These are phyloP conservation scores for Agriopis marginaria DNA, from an alignment of 2,888 invertebrate genomes.

Conservation along the genomic window DNA sequence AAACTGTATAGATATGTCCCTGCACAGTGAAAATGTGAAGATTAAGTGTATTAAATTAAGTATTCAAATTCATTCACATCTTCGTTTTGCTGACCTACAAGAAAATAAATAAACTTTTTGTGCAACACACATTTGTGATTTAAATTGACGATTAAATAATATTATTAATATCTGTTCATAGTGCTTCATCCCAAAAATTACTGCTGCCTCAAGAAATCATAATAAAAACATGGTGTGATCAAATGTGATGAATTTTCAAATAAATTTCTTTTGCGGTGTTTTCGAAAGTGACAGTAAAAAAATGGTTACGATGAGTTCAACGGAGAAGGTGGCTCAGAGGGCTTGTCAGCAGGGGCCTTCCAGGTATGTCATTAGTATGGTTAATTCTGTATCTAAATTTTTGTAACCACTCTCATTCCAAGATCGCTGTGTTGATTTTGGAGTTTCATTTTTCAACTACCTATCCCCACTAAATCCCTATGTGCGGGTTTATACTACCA, in stretches of 20 bases:
- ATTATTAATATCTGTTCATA: too few relatives aligned
- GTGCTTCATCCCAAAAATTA: too few relatives aligned
- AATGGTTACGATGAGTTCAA: slow-evolving; percentile 85
- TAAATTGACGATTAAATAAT: too few relatives aligned
- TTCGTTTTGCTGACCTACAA: neutral
- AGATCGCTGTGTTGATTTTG: too few relatives aligned
- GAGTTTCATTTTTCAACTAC: too few relatives aligned
- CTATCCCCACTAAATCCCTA: too few relatives aligned
- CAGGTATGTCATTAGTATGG: slow-evolving; percentile 56
- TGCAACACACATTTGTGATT: neutral
- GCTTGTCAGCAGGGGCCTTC: slow-evolving; percentile 84
- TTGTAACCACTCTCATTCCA: too few relatives aligned
- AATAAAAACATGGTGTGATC: slow-evolving; percentile 9
- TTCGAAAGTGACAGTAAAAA: slow-evolving; percentile 53
- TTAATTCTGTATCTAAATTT: too few relatives aligned
- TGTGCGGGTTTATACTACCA: too few relatives aligned
- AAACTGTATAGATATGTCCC: neutral
- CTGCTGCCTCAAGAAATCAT: too few relatives aligned
- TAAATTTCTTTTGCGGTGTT: slow-evolving; percentile 49
- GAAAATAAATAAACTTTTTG: slow-evolving; percentile 15
- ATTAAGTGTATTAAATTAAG: slow-evolving; percentile 5
- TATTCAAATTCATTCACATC: neutral
- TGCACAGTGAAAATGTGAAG: slow-evolving; percentile 21
- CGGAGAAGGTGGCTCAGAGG: slow-evolving; percentile 84
- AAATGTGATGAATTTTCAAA: slow-evolving; percentile 38